Evolutionary conservation across 2,113 vertebrate species (phyloP).

Genomic region (Danionella cerebrum): DNA sequence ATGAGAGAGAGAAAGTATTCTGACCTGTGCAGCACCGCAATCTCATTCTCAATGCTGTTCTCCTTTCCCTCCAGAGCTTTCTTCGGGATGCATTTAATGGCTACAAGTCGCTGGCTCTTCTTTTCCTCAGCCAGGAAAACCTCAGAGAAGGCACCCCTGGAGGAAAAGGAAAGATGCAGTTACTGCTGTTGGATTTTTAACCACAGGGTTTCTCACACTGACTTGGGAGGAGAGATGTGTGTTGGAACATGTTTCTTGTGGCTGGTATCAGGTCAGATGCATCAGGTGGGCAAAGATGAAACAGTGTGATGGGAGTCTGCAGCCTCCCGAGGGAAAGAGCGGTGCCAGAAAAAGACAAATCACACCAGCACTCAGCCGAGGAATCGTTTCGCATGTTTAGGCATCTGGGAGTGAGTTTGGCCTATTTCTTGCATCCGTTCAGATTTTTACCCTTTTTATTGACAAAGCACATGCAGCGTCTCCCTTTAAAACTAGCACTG

Average conservation of each 20-base stretch:
- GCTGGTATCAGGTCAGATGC: background rate
- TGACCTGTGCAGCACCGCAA: slow-evolving; percentile 79
- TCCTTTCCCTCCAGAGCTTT: slow-evolving; percentile 83
- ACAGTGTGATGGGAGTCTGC: background rate
- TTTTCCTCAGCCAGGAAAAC: slow-evolving; percentile 83
- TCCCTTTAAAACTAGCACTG: background rate
- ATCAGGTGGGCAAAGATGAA: background rate
- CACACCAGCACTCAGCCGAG: background rate
- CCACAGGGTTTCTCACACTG: background rate
- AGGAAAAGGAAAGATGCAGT: slow-evolving; percentile 5
- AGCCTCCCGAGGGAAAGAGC: background rate
- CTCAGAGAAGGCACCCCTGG: slow-evolving; percentile 82
- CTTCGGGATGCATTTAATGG: slow-evolving; percentile 86
- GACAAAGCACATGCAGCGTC: background rate
- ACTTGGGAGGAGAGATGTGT: background rate
- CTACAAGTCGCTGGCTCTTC: slow-evolving; percentile 73
- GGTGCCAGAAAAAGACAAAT: background rate
- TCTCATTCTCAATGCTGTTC: slow-evolving; percentile 83
- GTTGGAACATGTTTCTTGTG: background rate
- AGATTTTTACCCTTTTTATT: background rate
- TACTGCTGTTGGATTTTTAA: background rate
- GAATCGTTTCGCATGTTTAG: background rate
- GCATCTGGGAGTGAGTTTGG: background rate
- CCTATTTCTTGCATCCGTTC: background rate
- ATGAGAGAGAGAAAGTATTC: slow-evolving; percentile 15